Base-by-base conservation (phyloP, 2,888 invertebrate species). In the Panopea generosa region DNA sequence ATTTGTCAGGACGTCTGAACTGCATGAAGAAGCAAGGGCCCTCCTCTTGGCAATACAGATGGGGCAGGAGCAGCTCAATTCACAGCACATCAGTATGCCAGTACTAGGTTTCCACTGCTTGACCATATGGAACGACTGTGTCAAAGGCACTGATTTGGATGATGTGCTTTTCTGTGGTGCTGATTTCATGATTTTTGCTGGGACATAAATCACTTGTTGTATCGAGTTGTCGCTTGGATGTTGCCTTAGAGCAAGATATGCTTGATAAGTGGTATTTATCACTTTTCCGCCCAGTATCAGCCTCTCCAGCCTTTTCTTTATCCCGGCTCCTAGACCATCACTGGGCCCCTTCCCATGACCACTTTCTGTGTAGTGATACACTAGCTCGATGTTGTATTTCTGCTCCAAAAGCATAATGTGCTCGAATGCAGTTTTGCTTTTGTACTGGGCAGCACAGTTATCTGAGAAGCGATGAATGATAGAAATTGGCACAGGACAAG, bases 241-340 rank as follows among this genome's bases (percentile, higher is more conserved):
- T n/a, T 53, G 50, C 7, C 18, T 40, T 18, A 65, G 40, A 3
- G 59, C 61, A 24, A 67, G 45, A 45, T 73, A 73, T n/a, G 47
- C 60, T n/a, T 66, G 47, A 26, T 73, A 73, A 6, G 72, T 61
- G 56, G 60, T 66, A 20, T 73, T 73, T 1, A 73, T 38, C 1
- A 66, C 55, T 16, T 53, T 53, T 22, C 53, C 72, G 33, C 65
- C 61, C 6, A 66, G 55, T 14, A 73, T 73, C 20, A 73, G 18
- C 14, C 66, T 26, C 26, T 60, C 40, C 2, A 66, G 24, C 38
- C 49, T 56, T 20, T 47, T 55, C 43, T 73, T 66, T 14, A 66
- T 43, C 2, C 50, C 66, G 20, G 72, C 72, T 24, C 59, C 65
- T 27, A 52, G 26, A 24, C 72, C 72, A 50, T 59, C 57, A 63